Conservation (phyloP, 2,888 invertebrate genomes). For the Didymodactylos carnosus region DNA sequence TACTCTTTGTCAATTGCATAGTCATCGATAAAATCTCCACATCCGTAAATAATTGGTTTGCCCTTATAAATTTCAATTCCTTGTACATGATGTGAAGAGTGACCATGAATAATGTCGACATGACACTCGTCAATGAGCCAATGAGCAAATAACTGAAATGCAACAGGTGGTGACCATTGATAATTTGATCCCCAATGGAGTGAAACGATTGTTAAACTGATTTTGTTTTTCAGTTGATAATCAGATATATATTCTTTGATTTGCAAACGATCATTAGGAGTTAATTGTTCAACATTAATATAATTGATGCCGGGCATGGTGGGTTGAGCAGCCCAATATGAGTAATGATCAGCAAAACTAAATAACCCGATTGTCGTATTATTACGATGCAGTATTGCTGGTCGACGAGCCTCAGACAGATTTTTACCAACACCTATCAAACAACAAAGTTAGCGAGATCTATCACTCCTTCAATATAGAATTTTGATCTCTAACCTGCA, state of each 20-base stretch:
- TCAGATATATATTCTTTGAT: no score
- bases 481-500: neutral
- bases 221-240: no score
- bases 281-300: neutral
- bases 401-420: neutral
- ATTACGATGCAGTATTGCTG: no score
- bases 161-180: neutral
- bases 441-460: neutral
- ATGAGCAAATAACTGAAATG: neutral
- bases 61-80: neutral
- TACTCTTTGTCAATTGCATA: neutral
- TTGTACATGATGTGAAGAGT: neutral
- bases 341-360: neutral
- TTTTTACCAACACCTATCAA: neutral
- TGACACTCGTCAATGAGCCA: neutral
- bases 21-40: neutral
- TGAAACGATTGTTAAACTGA: neutral
- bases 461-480: neutral
- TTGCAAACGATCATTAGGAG: neutral
- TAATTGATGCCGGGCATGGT: no score
- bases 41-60: neutral
- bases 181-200: neutral
- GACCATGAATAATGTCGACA: neutral
- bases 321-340: neutral
- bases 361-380: neutral